Evolutionary conservation across 2,797 vertebrate species (phyloP).

Genomic region (Propithecus perrieri): DNA sequence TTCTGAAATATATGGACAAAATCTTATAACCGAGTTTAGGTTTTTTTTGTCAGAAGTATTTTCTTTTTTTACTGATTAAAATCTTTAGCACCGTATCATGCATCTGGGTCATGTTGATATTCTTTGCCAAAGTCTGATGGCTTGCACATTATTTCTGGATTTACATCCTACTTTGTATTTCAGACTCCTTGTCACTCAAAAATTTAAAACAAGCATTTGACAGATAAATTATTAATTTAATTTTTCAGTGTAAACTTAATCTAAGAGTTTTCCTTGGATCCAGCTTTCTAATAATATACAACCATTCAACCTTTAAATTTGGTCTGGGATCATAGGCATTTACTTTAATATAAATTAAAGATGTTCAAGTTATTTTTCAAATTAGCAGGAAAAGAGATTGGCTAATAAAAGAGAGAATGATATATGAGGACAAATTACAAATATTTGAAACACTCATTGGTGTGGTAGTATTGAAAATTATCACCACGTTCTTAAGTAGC

Average conservation of each 20-base stretch:
- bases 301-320: neutral
- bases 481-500: neutral
- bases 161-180: conserved; percentile 22
- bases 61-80: conserved; percentile 22
- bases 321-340: neutral
- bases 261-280: neutral
- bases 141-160: conserved; percentile 36
- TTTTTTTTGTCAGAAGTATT: neutral
- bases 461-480: neutral
- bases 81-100: neutral
- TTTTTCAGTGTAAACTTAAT: neutral
- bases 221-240: conserved; percentile 14
- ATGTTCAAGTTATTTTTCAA: neutral
- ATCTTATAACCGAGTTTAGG: neutral
- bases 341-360: conserved; percentile 5
- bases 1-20: conserved; percentile 4
- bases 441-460: neutral
- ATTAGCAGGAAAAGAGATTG: neutral
- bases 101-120: neutral
- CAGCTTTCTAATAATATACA: neutral
- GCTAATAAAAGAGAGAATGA: neutral
- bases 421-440: neutral
- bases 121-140: conserved; percentile 14
- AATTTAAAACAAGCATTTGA: neutral
- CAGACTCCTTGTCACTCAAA: neutral